Base-by-base conservation (phyloP, 2,888 invertebrate species). In the Coenonympha glycerion region DNA sequence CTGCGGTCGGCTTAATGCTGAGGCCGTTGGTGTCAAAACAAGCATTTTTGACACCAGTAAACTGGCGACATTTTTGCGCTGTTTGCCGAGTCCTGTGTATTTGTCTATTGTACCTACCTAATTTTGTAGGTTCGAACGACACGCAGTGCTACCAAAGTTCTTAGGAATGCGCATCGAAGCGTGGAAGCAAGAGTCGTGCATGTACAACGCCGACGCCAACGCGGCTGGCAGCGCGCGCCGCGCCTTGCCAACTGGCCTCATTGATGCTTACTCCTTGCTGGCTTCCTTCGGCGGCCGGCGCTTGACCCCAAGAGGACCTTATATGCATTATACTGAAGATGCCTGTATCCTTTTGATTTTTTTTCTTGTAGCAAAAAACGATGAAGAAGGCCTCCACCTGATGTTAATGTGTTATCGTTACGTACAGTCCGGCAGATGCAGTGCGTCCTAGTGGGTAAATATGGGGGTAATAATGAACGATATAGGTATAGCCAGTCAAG, bases 81-180 rank as follows among this genome's bases (percentile, higher is more conserved):
- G 16, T 15, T 6, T 6, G 6, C 13, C 1, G 13, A 3, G 2
- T 6, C 5, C 1, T 18, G 3, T 33, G 5, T 11, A 5, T 11
- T n/a, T 13, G 1, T 33, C 3, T 31, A 31, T 13, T 9, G 15
- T 37, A 21, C 6, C 4, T 6, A 31, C 15, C 13, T 4, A n/a
- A n/a, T n/a, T n/a, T 2, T 24, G n/a, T 30, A 94, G 96, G 69
- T 96, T 96, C 73, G 98, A 99, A 77, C 90, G 97, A 21, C 99
- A 99, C 78, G 93, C 97, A 37, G 93, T 99, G 2, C 93, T 99
- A 65, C 98, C 99, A 0, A 97, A 98, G 79, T 89, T 98, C 54
- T 88, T 99, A 51, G 92, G 94, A 36, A 91, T 92, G 62, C 93
- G 95, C 58, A 92, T 97, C 0, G 95, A 96, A 65, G 98, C 98